phyloP scores from a whole-genome alignment of 2,113 vertebrate species.

The Cynoglossus semilaevis region DNA sequence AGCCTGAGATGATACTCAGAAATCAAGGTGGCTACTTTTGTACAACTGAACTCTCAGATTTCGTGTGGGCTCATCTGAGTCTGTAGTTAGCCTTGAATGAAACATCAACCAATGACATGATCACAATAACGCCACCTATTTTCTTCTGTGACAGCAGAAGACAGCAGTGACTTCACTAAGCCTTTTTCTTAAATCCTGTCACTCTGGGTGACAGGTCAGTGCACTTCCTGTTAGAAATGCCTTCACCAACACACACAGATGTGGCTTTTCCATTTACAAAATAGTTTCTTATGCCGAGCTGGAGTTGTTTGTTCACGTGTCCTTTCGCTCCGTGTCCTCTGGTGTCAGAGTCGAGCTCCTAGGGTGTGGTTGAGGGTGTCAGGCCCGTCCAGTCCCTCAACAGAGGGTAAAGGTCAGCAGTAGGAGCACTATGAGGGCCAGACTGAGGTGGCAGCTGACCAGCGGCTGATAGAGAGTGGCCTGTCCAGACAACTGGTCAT shows the following conservation, averaged over 20 bases:
- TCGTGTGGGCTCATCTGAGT: conserved; percentile 36
- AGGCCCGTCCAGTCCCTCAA: conserved; percentile 51
- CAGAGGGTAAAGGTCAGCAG: conserved; percentile 59
- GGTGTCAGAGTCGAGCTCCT: conserved; percentile 42
- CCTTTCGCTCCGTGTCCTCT: conserved; percentile 34
- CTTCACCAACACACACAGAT: conserved; percentile 6
- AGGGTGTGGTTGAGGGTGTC: conserved; percentile 46
- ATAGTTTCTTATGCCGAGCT: conserved; percentile 37
- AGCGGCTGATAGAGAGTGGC: conserved; percentile 23
- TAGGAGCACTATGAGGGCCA: conserved; percentile 53
- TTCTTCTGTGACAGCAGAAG: conserved; percentile 41
- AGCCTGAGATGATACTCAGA: conserved; percentile 53
- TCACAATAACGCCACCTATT: conserved; percentile 30
- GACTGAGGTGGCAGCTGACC: conserved; percentile 7
- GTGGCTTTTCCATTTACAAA: conserved; percentile 46
- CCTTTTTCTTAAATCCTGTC: conserved; percentile 45
- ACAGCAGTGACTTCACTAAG: conserved; percentile 39
- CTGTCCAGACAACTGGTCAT: conserved; percentile 72
- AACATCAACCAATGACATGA: conserved; percentile 37
- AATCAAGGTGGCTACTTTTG: conserved; percentile 57
- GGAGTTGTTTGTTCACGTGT: conserved; percentile 36
- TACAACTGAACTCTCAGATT: conserved; percentile 42
- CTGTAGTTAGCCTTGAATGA: conserved; percentile 36
- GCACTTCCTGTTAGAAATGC: conserved; percentile 24
- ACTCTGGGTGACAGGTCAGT: conserved; percentile 26